These are phyloP conservation scores for Resseliella maxima DNA, from an alignment of 2,888 invertebrate species.

Conservation along the genomic window DNA sequence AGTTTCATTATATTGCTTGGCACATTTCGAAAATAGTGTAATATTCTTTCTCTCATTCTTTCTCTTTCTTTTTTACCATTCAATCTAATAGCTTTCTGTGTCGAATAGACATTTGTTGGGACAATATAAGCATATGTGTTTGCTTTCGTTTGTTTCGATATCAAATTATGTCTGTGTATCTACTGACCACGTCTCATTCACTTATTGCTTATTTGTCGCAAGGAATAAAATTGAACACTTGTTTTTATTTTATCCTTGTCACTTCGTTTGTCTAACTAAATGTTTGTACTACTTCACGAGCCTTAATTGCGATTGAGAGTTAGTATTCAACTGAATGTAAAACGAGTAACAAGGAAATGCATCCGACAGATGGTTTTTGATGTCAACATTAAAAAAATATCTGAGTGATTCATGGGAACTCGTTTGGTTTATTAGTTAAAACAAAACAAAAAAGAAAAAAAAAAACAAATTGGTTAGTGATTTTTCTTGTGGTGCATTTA, in stretches of 20 bases:
- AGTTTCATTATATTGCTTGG: neutral
- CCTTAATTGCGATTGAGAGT: neutral
- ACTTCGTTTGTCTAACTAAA: neutral
- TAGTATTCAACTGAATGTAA: conserved; percentile 39
- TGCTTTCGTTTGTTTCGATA: neutral
- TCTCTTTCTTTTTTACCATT: neutral
- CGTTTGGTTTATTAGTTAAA: neutral
- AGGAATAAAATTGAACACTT: conserved; percentile 21
- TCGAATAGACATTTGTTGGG: neutral
- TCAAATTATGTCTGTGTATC: neutral
- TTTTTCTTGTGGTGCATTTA: too few species aligned
- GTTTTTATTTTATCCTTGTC: neutral
- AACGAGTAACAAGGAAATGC: conserved; percentile 30
- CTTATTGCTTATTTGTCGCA: conserved; percentile 8
- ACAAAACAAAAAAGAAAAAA: too few species aligned
- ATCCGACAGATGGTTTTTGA: neutral
- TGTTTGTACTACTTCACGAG: neutral
- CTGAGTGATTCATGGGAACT: neutral
- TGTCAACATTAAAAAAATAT: neutral
- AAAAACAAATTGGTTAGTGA: too few species aligned
- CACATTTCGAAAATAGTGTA: neutral
- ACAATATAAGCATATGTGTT: neutral
- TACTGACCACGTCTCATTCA: neutral
- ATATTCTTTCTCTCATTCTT: neutral
- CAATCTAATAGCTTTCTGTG: neutral